These are phyloP conservation scores for Apamea anceps DNA, from an alignment of 2,888 invertebrate genomes.

Conservation along the genomic window DNA sequence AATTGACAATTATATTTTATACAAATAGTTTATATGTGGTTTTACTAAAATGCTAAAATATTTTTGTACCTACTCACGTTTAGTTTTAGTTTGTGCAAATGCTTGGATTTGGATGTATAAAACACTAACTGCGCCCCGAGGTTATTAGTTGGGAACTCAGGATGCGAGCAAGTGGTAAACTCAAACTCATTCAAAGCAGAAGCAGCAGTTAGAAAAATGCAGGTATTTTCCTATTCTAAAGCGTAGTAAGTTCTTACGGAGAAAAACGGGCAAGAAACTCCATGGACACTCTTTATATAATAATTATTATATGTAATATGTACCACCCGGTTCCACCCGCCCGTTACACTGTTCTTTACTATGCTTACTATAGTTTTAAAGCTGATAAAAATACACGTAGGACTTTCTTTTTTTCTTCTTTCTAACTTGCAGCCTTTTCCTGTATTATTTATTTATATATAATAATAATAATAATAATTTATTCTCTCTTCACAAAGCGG, in stretches of 20 bases:
- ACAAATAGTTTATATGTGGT: slow-evolving; percentile 1
- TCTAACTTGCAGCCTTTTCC: not conserved
- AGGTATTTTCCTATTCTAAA: not conserved
- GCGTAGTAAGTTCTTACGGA: too few species aligned
- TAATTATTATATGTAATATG: not conserved
- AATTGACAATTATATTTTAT: slow-evolving; percentile 19
- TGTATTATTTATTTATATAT: not conserved
- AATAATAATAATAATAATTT: too few species aligned
- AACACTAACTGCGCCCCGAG: not conserved
- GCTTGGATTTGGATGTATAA: not conserved
- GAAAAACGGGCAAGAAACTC: too few species aligned
- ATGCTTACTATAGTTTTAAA: not conserved
- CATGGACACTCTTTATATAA: not conserved
- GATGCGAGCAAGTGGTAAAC: not conserved
- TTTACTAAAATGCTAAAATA: not conserved
- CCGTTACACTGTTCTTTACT: not conserved
- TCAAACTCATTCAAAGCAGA: not conserved
- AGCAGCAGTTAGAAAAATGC: not conserved
- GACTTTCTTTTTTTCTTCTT: not conserved
- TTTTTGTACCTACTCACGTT: not conserved
- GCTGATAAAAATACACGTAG: not conserved
- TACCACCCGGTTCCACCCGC: not conserved
- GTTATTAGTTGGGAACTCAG: not conserved
- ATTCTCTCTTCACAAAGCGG: too few species aligned
- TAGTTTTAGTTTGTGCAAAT: not conserved